A percentile compares a stretch with the other conserved stretches of the same genome.
phyloP scores from a whole-genome alignment of 1,140 invertebrate genomes.

The Lepidurus apus region DNA sequence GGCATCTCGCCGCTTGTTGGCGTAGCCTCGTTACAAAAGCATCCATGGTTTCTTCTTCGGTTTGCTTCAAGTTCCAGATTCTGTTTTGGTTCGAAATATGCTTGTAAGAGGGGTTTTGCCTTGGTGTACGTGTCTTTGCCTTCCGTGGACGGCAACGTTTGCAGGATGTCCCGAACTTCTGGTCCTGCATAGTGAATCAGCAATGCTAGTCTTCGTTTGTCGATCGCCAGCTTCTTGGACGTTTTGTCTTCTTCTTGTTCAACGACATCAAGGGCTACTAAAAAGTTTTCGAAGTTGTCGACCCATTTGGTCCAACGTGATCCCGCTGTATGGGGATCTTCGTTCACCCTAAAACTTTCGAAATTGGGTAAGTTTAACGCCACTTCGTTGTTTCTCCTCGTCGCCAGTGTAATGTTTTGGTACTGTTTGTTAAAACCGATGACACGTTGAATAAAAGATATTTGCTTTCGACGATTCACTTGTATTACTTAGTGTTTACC shows the following conservation, averaged over 20 bases:
- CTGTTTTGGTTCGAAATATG: constrained; percentile 18
- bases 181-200: neutral
- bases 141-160: neutral
- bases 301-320: neutral
- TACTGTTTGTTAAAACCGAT: too few species aligned
- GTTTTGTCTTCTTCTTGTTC: neutral
- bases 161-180: neutral
- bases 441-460: too few species aligned
- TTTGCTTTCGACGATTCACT: too few species aligned
- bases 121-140: neutral
- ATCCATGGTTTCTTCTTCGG: constrained; percentile 3
- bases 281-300: neutral
- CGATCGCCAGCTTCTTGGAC: neutral
- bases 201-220: constrained; percentile 22
- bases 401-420: constrained; percentile 24
- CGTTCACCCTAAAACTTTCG: too few species aligned
- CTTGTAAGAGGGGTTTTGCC: neutral
- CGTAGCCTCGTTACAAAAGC: neutral
- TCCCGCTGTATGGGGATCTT: too few species aligned
- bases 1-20: neutral
- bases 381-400: neutral
- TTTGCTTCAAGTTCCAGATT: constrained; percentile 24
- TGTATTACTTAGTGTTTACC: too few species aligned
- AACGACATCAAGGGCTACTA: neutral
- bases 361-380: neutral